Conservation (phyloP, 1,140 invertebrate genomes). For the Hyphantria cunea region DNA sequence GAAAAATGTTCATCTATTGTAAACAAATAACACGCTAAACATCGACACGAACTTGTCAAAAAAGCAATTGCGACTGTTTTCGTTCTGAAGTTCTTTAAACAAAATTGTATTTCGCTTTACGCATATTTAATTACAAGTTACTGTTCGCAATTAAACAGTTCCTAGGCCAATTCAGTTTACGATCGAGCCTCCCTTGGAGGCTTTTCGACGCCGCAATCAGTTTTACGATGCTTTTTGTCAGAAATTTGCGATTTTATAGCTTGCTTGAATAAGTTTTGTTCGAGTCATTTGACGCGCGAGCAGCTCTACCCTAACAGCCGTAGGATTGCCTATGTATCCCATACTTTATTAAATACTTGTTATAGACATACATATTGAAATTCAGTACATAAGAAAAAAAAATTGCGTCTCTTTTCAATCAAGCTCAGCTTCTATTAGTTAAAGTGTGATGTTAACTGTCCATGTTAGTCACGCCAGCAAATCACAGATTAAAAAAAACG, state of each 20-base stretch:
- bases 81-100: not conserved
- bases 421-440: no score
- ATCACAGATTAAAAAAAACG: no score
- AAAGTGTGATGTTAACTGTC: no score
- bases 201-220: conserved; percentile 61
- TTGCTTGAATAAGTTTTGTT: conserved; percentile 37
- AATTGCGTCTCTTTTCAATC: no score
- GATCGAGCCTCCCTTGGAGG: conserved; percentile 51
- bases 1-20: no score
- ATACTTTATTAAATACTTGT: not conserved
- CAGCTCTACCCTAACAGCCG: conserved; percentile 1
- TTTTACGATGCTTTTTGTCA: conserved; percentile 60
- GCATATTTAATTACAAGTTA: conserved; percentile 47
- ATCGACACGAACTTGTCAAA: no score
- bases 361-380: no score
- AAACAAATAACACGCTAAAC: no score
- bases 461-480: no score
- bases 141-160: conserved; percentile 64
- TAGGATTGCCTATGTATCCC: not conserved
- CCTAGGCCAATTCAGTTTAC: conserved; percentile 68
- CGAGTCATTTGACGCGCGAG: conserved; percentile 6
- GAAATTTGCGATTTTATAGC: conserved; percentile 57
- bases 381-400: no score
- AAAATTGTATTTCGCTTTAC: conserved; percentile 36
- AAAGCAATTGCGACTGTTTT: no score